Evolutionary conservation across 2,113 vertebrate genomes (phyloP), one percentile per base, ranked within the genome.

Genomic region (Vicugna pacos): DNA sequence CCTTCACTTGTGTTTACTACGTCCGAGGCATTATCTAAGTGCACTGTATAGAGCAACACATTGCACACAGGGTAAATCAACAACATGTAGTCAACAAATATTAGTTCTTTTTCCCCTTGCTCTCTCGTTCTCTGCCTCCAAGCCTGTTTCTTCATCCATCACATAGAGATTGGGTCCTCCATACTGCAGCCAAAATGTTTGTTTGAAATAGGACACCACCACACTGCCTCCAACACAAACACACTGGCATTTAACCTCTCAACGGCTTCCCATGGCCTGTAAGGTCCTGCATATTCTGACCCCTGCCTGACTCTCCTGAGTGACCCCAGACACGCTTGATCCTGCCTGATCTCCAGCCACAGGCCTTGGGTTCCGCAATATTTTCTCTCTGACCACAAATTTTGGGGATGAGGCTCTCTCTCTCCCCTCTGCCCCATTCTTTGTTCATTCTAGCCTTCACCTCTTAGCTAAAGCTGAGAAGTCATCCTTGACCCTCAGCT

Each of bases 221-320:
- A 0, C 6, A 24, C 11, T 24, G 13, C 56, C 32, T 64, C 79
- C 84, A 50, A 64, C 60, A 85, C 42, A 88, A 46, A 50, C 19
- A 77, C 7, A 12, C 7, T 77, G 20, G 14, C 54, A 28, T 48
- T 73, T 79, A 75, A 65, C 6, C 52, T 87, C 17, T 75, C 26
- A 0, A 0, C 32, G 76, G 16, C 32, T 80, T 76, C 42, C 13
- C 17, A 26, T 14, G 2, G 11, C 20, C 77, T 38, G 2, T 11
- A 1, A 12, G 42, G n/a, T 30, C n/a, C 30, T 32, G 1, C 0
- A 0, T 69, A 30, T 81, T 50, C 85, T 52, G 12, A 56, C 6
- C 1, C 46, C 56, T 48, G 30, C 64, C 50, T 56, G 38, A 24
- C 32, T 50, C 75, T 14, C 28, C 48, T 54, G 56, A 30, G 60